A percentile compares a stretch with the other conserved stretches of the same genome.
These are phyloP conservation scores for Scomber scombrus DNA, from an alignment of 2,113 vertebrate genomes.

Conservation along the genomic window DNA sequence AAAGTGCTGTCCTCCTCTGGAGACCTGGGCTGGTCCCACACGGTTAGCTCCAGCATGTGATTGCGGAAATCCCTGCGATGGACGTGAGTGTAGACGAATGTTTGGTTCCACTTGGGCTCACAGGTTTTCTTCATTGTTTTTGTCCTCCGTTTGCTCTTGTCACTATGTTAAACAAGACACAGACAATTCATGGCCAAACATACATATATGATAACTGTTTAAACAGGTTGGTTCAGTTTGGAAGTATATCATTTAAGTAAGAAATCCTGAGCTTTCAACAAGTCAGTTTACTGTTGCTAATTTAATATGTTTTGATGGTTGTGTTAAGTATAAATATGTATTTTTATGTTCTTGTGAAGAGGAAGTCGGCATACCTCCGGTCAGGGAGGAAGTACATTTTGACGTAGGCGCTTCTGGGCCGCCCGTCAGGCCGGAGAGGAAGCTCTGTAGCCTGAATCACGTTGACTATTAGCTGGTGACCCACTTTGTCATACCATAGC, in stretches of 20 bases:
- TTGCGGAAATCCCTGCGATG: conserved; percentile 98
- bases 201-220: background rate
- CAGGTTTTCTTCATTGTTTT: conserved; percentile 97
- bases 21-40: conserved; percentile 97
- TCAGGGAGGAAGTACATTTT: conserved; percentile 99
- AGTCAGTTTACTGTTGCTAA: too few species aligned
- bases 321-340: background rate
- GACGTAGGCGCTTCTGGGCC: conserved; percentile 96
- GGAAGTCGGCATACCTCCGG: conserved; percentile 77
- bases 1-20: conserved; percentile 97
- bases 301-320: too few species aligned
- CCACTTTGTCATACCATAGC: conserved; percentile 98
- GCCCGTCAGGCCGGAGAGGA: conserved; percentile 90
- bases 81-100: conserved; percentile 96
- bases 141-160: conserved; percentile 98
- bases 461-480: conserved; percentile 97
- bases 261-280: background rate
- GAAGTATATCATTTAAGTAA: background rate
- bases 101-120: conserved; percentile 99
- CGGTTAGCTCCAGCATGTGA: conserved; percentile 97
- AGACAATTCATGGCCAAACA: background rate
- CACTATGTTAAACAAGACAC: conserved; percentile 81
- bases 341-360: background rate
- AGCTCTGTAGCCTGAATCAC: conserved; percentile 95
- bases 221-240: too few species aligned